A percentile compares a stretch with the other conserved stretches of the same genome.
These are phyloP conservation scores for Macrocentrus cingulum DNA, from an alignment of 1,140 invertebrate species.

Conservation along the genomic window DNA sequence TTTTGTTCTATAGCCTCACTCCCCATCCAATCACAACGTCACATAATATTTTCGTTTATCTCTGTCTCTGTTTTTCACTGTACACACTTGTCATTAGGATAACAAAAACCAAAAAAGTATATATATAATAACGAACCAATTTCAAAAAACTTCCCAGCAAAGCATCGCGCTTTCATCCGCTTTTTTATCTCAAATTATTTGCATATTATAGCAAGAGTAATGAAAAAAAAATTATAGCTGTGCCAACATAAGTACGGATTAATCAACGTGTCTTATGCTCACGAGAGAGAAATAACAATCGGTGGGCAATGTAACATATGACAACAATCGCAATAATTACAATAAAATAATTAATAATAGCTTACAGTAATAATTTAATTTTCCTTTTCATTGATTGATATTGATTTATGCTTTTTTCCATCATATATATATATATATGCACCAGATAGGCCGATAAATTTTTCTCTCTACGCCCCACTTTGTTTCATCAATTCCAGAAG, in stretches of 20 bases:
- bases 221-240: too few relatives aligned
- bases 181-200: slow-evolving; percentile 1
- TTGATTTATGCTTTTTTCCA: not conserved
- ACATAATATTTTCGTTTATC: slow-evolving; percentile 19
- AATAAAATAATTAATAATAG: slow-evolving; percentile 17
- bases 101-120: slow-evolving; percentile 43
- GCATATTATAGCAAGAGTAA: too few relatives aligned
- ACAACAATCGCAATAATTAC: slow-evolving; percentile 18
- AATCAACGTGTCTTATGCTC: not conserved
- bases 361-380: slow-evolving; percentile 9
- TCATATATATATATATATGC: slow-evolving; percentile 6
- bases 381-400: not conserved
- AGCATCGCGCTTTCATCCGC: slow-evolving; percentile 5
- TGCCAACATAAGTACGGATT: not conserved
- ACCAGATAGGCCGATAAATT: slow-evolving; percentile 14
- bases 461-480: slow-evolving; percentile 8
- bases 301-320: slow-evolving; percentile 16
- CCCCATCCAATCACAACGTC: slow-evolving; percentile 32
- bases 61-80: slow-evolving; percentile 23
- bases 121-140: slow-evolving; percentile 29
- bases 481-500: not conserved
- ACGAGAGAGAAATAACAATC: slow-evolving; percentile 18
- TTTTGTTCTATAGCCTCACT: slow-evolving; percentile 18
- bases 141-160: slow-evolving; percentile 7
- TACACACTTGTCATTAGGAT: slow-evolving; percentile 46